Conservation (phyloP, 2,113 vertebrate genomes). For the Drymodes brunneopygia region DNA sequence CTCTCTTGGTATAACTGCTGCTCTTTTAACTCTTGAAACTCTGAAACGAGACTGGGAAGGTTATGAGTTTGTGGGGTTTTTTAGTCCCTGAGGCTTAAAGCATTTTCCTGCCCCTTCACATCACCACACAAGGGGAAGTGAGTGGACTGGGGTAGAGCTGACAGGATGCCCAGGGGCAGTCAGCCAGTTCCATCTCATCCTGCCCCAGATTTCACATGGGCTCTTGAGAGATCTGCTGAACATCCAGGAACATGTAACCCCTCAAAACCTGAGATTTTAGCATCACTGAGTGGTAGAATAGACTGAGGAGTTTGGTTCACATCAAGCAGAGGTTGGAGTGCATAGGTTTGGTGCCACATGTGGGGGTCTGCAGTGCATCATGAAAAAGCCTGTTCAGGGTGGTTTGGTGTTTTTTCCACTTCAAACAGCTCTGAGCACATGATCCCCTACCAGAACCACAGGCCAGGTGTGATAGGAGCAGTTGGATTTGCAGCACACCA, state of each 20-base stretch:
- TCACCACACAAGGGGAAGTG: neutral
- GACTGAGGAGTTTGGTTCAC: neutral
- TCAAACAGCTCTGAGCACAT: neutral
- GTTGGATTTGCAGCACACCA: neutral
- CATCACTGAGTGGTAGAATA: neutral
- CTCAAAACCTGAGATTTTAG: neutral
- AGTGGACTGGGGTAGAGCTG: neutral
- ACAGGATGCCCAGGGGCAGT: neutral
- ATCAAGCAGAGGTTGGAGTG: rapidly evolving
- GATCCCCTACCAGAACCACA: neutral
- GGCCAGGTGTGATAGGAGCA: neutral
- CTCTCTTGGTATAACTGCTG: neutral
- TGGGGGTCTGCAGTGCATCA: neutral
- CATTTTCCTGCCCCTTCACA: neutral
- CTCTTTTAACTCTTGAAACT: slow-evolving; percentile 4
- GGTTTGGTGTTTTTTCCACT: neutral
- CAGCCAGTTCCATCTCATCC: rapidly evolving
- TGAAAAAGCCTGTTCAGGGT: neutral
- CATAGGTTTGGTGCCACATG: rapidly evolving
- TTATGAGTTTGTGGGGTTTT: neutral
- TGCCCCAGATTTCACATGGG: neutral
- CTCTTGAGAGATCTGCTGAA: neutral
- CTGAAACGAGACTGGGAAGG: neutral
- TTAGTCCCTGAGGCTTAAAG: neutral
- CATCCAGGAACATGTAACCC: neutral